Evolutionary conservation across 2,797 vertebrate species (phyloP).

Genomic region (Pangasius macronema): DNA sequence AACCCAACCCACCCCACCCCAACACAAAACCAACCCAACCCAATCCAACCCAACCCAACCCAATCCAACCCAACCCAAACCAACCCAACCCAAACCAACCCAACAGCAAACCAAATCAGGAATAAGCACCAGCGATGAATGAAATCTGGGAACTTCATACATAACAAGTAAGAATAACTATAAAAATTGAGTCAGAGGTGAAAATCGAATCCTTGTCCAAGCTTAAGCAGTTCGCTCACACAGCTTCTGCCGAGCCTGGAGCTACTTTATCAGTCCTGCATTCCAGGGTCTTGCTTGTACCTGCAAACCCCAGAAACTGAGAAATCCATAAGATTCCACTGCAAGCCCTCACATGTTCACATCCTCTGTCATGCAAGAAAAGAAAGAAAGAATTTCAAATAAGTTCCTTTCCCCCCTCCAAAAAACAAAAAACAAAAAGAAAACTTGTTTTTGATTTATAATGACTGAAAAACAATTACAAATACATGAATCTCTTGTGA

Average conservation of each 20-base stretch:
- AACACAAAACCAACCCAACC: not conserved
- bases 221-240: slow-evolving; percentile 33
- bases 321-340: slow-evolving; percentile 35
- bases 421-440: not conserved
- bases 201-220: slow-evolving; percentile 31
- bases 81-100: not conserved
- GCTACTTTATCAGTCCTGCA: slow-evolving; percentile 75
- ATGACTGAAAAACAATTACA: not conserved
- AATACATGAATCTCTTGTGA: not conserved
- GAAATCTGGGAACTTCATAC: not conserved
- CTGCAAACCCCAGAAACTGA: slow-evolving; percentile 68
- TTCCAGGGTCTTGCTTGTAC: slow-evolving; percentile 73
- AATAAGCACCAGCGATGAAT: not conserved
- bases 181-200: slow-evolving; percentile 12
- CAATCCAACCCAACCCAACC: not conserved
- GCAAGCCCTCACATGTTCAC: slow-evolving; percentile 22
- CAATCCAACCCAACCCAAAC: too few relatives aligned
- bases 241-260: slow-evolving; percentile 67
- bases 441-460: too few relatives aligned
- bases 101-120: not conserved
- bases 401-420: not conserved
- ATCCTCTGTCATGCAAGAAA: slow-evolving; percentile 2
- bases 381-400: not conserved
- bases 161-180: not conserved
- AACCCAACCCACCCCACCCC: not conserved